phyloP scores from a whole-genome alignment of 2,797 vertebrate species.

The Meda fulgida region DNA sequence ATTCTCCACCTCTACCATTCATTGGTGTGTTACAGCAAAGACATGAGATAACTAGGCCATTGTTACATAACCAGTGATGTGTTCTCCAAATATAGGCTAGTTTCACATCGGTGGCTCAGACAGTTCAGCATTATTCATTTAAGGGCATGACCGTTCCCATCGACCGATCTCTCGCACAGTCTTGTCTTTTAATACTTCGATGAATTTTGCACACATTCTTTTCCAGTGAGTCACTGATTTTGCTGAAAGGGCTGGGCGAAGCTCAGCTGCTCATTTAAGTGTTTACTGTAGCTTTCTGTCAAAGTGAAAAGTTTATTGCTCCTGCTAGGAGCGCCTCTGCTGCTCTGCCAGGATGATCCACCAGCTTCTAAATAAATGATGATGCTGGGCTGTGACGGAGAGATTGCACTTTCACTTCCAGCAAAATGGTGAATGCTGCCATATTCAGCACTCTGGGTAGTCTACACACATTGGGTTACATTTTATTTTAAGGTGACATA shows the following conservation, averaged over 20 bases:
- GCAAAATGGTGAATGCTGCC: neutral
- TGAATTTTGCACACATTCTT: conserved; percentile 43
- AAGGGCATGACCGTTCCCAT: neutral
- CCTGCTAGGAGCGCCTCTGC: neutral
- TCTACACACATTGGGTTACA: too few relatives aligned
- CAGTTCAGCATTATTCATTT: conserved; percentile 13
- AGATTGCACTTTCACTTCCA: neutral
- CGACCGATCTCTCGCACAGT: conserved; percentile 5
- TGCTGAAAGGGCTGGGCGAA: conserved; percentile 3
- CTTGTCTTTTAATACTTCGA: neutral
- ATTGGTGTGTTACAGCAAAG: conserved; percentile 61
- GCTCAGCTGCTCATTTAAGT: neutral
- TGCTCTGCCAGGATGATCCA: conserved; percentile 2
- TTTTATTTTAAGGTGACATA: too few relatives aligned
- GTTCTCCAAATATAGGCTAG: conserved; percentile 32
- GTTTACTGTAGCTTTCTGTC: conserved; percentile 7
- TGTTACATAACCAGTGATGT: conserved; percentile 67
- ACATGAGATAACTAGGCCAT: conserved; percentile 75
- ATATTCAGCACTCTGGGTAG: neutral
- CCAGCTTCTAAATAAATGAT: conserved; percentile 3
- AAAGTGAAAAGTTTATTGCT: neutral
- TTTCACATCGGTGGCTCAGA: neutral
- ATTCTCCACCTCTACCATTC: conserved; percentile 44
- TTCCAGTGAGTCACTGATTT: conserved; percentile 42
- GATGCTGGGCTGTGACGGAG: neutral